These are phyloP conservation scores for Halictus quadricinctus DNA, from an alignment of 2,888 invertebrate genomes.

Conservation along the genomic window DNA sequence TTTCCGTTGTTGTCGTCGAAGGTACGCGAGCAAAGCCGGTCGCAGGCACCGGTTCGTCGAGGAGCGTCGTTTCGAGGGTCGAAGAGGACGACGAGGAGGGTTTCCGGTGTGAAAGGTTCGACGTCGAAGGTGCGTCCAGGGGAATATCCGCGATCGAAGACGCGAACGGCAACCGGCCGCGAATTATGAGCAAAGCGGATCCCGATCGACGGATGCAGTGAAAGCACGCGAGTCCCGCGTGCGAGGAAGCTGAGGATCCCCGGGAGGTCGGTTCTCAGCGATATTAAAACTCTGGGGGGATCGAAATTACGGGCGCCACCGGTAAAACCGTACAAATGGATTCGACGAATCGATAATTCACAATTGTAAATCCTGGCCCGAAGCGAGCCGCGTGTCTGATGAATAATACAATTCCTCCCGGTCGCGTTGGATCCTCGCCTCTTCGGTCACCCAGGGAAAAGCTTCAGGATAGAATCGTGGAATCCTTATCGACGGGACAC, in stretches of 20 bases:
- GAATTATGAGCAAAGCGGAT: slow-evolving; percentile 17
- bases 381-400: slow-evolving; percentile 43
- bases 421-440: slow-evolving; percentile 12
- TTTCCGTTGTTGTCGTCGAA: background rate
- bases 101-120: background rate
- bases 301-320: slow-evolving; percentile 19
- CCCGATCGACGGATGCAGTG: background rate
- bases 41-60: background rate
- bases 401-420: slow-evolving; percentile 57
- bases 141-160: background rate
- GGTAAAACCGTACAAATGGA: slow-evolving; percentile 38
- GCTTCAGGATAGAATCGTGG: slow-evolving; percentile 13
- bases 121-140: background rate
- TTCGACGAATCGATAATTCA: slow-evolving; percentile 60
- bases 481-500: slow-evolving; percentile 17
- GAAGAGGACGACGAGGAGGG: background rate
- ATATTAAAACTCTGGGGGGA: slow-evolving; percentile 35
- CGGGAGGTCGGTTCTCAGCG: background rate
- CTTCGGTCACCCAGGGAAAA: slow-evolving; percentile 7
- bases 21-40: background rate
- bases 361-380: slow-evolving; percentile 51
- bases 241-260: slow-evolving; percentile 19
- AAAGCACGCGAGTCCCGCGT: slow-evolving; percentile 1
- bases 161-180: background rate
- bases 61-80: background rate